Evolutionary conservation across 1,140 invertebrate genomes (phyloP).

Genomic region (Meloidogyne exigua): DNA sequence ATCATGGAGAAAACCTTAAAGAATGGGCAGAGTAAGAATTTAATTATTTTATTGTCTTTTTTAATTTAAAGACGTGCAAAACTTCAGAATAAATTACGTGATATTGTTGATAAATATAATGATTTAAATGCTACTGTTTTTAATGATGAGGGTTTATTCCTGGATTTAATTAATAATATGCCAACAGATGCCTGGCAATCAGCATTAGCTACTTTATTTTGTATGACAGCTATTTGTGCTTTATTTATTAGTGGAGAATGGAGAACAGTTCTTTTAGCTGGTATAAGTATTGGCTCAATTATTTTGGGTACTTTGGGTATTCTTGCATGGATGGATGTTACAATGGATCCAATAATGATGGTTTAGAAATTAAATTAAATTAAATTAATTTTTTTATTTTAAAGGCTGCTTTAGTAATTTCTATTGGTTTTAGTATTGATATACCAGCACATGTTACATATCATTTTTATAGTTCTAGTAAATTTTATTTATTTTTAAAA

Average conservation of each 20-base stretch:
- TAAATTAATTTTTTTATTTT: conserved; percentile 9
- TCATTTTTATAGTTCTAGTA: conserved; percentile 45
- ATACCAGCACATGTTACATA: conserved; percentile 54
- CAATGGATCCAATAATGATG: conserved; percentile 67
- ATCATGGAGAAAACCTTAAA: conserved; percentile 48
- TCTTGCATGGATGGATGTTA: conserved; percentile 62
- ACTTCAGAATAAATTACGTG: conserved; percentile 52
- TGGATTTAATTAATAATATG: conserved; percentile 66
- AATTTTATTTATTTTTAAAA: neutral
- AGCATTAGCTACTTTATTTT: conserved; percentile 53
- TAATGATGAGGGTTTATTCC: conserved; percentile 58
- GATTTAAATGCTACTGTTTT: conserved; percentile 57
- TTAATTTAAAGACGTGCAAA: conserved; percentile 30
- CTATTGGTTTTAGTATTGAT: conserved; percentile 64
- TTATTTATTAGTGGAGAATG: conserved; percentile 65
- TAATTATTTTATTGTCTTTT: neutral
- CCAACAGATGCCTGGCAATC: conserved; percentile 65
- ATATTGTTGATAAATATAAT: conserved; percentile 52
- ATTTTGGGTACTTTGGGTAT: conserved; percentile 64
- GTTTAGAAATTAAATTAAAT: neutral
- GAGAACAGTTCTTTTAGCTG: conserved; percentile 64
- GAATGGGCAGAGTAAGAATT: conserved; percentile 40
- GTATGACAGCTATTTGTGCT: conserved; percentile 64
- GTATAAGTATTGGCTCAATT: conserved; percentile 64
- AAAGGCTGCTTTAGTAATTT: conserved; percentile 65